These are phyloP conservation scores for Reinhardtius hippoglossoides DNA, from an alignment of 2,113 vertebrate species.

Conservation along the genomic window DNA sequence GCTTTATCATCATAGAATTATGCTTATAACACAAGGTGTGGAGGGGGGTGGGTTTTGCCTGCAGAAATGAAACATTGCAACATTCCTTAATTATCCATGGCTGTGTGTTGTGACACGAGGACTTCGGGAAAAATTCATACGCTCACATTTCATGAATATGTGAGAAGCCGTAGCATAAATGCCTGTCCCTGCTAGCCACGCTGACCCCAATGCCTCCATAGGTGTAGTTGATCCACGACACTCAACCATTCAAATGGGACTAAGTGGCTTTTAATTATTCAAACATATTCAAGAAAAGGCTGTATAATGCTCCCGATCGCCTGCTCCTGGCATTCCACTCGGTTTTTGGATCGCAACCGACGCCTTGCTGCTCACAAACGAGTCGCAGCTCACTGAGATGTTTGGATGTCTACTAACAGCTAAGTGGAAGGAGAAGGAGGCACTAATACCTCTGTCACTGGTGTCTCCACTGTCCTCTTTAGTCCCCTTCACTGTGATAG, in stretches of 20 bases:
- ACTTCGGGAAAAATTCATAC: conserved; percentile 45
- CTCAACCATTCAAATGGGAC: conserved; percentile 71
- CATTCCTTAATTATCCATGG: conserved; percentile 74
- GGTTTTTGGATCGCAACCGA: conserved; percentile 27
- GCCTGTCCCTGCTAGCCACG: conserved; percentile 51
- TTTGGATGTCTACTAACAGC: conserved; percentile 33
- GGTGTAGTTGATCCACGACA: conserved; percentile 75
- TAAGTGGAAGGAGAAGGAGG: neutral
- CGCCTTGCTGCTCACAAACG: conserved; percentile 21
- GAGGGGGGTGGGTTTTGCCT: conserved; percentile 69
- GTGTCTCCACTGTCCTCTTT: conserved; percentile 22
- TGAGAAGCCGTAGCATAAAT: conserved; percentile 48
- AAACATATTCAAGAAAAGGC: conserved; percentile 61
- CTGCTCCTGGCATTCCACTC: conserved; percentile 33
- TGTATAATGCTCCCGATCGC: conserved; percentile 57
- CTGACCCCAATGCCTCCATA: conserved; percentile 59
- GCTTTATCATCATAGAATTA: conserved; percentile 82
- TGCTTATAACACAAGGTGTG: conserved; percentile 79
- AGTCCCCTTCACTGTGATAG: conserved; percentile 47
- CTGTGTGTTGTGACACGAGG: conserved; percentile 58
- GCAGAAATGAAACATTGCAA: conserved; percentile 76
- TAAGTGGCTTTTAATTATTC: conserved; percentile 79
- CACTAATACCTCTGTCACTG: conserved; percentile 24
- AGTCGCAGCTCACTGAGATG: conserved; percentile 33
- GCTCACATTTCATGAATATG: conserved; percentile 71